Base-by-base conservation (phyloP, 2,888 invertebrate species). In the Lymantria dispar region DNA sequence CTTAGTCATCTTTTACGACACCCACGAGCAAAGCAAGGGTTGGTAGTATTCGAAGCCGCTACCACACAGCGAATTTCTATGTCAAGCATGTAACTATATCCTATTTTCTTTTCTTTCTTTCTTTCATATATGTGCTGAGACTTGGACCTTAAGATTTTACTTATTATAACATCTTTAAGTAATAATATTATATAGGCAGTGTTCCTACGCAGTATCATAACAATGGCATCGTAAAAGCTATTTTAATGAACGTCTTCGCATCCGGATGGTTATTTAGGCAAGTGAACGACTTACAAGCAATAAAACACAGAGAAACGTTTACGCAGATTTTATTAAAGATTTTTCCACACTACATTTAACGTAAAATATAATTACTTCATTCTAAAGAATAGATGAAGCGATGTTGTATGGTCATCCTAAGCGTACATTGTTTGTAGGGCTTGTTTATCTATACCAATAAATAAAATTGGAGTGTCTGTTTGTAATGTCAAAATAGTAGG, bases 221-320 rank as follows among this genome's bases (percentile, higher is more conserved):
- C 60, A 68, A 62, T 37, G 43, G 52, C 56, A 43, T 73, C 73
- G 71, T 80, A 80, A 80, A 79, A 75, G 68, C 64, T 70, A 76
- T 78, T 80, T 74, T 75, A 72, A 74, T 66, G 72, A 66, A 78
- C 74, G 70, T 75, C 72, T 70, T 74, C 71, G 71, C 68, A 69
- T 67, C 61, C 69, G 38, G 38, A 70, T 69, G 73, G 71, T 70
- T 76, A 70, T 76, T 75, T 68, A 66, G 72, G 68, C 65, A 64
- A 74, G 64, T 62, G 74, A 83, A 83, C 76, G 78, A 73, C 80
- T 84, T 84, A 83, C 84, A 67, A 74, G 78, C 80, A 78, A 86
- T 87, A 85, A 87, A 86, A 77, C 82, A 78, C 76, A 68, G 38
- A 38, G 74, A 76, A 74, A 76, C 76, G 69, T 76, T 81, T 75